Base-by-base conservation (phyloP, 2,888 invertebrate genomes). In the Aporophyla lueneburgensis region DNA sequence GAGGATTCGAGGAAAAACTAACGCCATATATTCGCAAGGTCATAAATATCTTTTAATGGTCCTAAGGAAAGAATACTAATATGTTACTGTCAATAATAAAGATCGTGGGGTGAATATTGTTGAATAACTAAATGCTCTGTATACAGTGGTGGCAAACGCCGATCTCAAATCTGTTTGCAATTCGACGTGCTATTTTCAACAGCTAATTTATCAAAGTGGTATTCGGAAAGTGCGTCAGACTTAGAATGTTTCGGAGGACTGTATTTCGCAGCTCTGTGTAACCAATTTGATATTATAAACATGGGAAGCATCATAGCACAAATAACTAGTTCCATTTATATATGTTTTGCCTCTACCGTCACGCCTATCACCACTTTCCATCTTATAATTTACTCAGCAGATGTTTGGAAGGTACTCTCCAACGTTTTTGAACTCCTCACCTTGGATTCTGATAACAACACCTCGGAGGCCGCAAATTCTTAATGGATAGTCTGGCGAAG, bases 21-120 rank as follows among this genome's bases (percentile, higher is more conserved):
- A 78, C 72, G 21, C 74, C 14, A 14, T 71, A 53, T 74, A 74
- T 78, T 84, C 68, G 87, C 85, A 76, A 78, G 74, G 87, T 74
- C 72, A 72, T 85, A 83, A 84, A 84, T 86, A 78, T 73, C n/a
- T 65, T 83, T 71, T 86, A 84, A 78, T 73, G 67, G 53, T 63
- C 53, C 72, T 62, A 40, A 67, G 70, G 72, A 72, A 71, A 73
- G 84, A 85, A 86, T 85, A 83, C 84, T 83, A 83, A 83, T 78
- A 56, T 24, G 1, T 56, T 12, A 12, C n/a, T 56, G 54, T 46
- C 67, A 61, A 49, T 71, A 68, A 67, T 51, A 65, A 43, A 27
- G 21, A 58, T 65, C 75, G 74, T 86, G 78, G 24, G 68, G 27
- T 12, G 75, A 86, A 78, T 83, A 69, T 69, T 61, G 21, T 69